Evolutionary conservation across 2,888 invertebrate species (phyloP).

Genomic region (Drosophila subquinaria): DNA sequence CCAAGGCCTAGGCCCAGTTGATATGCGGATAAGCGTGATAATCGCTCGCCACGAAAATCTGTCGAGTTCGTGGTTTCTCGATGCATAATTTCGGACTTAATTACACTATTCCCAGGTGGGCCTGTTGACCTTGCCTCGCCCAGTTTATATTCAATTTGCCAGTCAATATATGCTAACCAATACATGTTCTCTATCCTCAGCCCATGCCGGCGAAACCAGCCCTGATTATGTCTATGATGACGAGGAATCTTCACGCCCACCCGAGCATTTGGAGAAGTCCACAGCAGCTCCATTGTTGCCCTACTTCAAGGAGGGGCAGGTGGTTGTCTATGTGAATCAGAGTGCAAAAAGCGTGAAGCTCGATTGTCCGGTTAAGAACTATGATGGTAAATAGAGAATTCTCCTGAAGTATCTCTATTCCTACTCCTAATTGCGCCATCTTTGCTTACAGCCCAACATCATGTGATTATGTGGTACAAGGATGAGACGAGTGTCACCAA

Average conservation of each 20-base stretch:
- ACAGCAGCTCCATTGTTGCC: conserved; percentile 44
- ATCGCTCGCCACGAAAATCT: conserved; percentile 64
- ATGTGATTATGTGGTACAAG: conserved; percentile 63
- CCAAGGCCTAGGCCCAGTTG: conserved; percentile 36
- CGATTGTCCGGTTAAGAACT: conserved; percentile 68
- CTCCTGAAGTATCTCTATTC: too few species aligned
- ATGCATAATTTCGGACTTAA: conserved; percentile 68
- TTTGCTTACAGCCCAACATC: conserved; percentile 37
- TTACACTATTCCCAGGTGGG: conserved; percentile 49
- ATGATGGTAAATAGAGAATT: conserved; percentile 45
- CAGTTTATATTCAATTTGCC: conserved; percentile 8
- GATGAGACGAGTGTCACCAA: conserved; percentile 35
- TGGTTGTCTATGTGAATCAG: conserved; percentile 33
- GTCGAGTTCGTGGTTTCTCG: conserved; percentile 50
- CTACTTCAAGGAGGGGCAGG: conserved; percentile 54
- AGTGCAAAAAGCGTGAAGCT: conserved; percentile 51
- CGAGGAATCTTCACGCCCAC: conserved; percentile 47
- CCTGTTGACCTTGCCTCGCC: conserved; percentile 60
- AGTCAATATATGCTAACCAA: background rate
- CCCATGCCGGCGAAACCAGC: conserved; percentile 16
- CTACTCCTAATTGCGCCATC: background rate
- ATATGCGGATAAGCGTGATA: conserved; percentile 46
- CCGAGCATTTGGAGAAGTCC: conserved; percentile 58
- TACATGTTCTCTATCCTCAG: conserved; percentile 14
- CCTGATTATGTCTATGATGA: conserved; percentile 31